phyloP scores from a whole-genome alignment of 2,888 invertebrate genomes.

The Pachliopta kotzebuea region DNA sequence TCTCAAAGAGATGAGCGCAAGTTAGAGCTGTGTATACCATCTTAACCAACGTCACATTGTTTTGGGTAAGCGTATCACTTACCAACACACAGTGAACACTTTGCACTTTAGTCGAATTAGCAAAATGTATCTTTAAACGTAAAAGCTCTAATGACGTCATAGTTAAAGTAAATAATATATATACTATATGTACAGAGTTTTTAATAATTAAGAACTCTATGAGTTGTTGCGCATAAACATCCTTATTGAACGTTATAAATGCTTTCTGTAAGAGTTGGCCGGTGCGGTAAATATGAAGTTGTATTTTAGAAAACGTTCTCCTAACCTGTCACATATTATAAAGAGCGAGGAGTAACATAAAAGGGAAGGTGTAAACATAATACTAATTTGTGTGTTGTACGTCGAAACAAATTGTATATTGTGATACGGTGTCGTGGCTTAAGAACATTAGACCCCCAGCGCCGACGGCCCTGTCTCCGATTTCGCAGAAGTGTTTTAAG shows the following conservation, averaged over 20 bases:
- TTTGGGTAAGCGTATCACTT: no score
- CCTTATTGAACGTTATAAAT: no score
- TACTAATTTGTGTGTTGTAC: conserved; percentile 72
- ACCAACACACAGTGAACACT: no score
- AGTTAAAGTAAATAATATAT: no score
- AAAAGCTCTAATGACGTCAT: no score
- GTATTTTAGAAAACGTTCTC: conserved; percentile 35
- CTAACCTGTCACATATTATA: conserved; percentile 54
- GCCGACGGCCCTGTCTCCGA: conserved; percentile 50
- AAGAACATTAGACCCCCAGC: conserved; percentile 56
- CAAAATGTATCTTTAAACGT: no score
- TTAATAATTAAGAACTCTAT: background rate
- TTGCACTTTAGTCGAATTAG: no score
- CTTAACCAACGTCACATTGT: no score
- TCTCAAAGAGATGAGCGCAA: no score
- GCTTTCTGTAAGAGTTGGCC: background rate
- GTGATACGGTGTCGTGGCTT: conserved; percentile 65
- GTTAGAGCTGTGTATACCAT: no score
- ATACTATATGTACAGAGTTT: no score
- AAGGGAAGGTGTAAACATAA: conserved; percentile 66
- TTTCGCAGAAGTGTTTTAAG: conserved; percentile 75
- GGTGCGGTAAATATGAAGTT: conserved; percentile 17
- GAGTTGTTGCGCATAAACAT: background rate
- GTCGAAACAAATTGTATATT: conserved; percentile 70
- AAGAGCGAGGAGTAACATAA: conserved; percentile 61